phyloP scores from a whole-genome alignment of 2,797 vertebrate genomes.

The Falco rusticolus region DNA sequence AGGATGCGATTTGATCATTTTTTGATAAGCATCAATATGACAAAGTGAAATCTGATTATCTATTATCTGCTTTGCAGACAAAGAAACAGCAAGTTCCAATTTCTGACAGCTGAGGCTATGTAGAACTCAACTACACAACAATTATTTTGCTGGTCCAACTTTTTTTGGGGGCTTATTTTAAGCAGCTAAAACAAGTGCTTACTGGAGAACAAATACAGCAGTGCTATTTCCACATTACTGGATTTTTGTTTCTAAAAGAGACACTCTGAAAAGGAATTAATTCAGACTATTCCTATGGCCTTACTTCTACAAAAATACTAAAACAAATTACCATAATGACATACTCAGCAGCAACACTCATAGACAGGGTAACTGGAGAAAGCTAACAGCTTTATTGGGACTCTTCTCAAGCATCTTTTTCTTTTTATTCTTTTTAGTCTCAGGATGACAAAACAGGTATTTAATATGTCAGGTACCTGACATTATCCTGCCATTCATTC shows the following conservation, averaged over 20 bases:
- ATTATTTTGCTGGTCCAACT: not conserved
- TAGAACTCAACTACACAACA: not conserved
- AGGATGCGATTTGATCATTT: not conserved
- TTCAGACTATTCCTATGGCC: not conserved
- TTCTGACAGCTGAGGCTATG: not conserved
- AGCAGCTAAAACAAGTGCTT: not conserved
- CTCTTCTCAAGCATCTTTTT: not conserved
- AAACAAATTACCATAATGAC: not conserved
- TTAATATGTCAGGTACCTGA: not conserved
- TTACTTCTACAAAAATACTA: not conserved
- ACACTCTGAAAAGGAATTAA: not conserved
- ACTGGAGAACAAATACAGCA: not conserved
- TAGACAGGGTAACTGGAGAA: not conserved
- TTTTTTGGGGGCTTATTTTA: not conserved
- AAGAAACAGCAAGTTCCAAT: not conserved
- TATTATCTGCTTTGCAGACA: not conserved
- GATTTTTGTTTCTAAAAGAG: not conserved
- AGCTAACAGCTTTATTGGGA: not conserved
- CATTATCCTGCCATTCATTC: not conserved
- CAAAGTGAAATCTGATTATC: conserved; percentile 44
- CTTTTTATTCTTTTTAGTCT: not conserved
- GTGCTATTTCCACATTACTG: not conserved
- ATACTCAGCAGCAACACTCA: not conserved
- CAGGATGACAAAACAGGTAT: not conserved
- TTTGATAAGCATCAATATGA: not conserved